Conservation (phyloP, 2,113 vertebrate species). For the Apteryx mantelli region DNA sequence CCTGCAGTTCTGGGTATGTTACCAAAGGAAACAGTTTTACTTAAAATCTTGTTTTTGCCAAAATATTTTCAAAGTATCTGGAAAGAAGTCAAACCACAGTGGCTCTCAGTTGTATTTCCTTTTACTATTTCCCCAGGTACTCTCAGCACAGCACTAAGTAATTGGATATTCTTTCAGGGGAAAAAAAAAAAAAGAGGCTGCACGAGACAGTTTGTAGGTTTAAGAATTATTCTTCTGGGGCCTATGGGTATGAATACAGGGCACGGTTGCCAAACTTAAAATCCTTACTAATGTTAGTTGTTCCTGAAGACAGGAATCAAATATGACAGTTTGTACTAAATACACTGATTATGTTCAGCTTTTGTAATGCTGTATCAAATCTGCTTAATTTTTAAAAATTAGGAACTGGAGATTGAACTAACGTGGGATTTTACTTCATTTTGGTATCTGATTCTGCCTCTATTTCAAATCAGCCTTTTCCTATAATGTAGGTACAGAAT, state of each 20-base stretch:
- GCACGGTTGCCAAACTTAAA: constrained; percentile 47
- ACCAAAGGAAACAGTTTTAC: constrained; percentile 89
- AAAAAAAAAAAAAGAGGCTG: constrained; percentile 11
- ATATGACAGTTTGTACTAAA: constrained; percentile 5
- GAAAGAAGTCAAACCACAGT: constrained; percentile 84
- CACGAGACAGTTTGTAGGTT: constrained; percentile 75
- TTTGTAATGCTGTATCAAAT: constrained; percentile 37
- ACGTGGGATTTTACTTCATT: neutral
- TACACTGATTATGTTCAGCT: neutral
- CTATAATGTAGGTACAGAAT: neutral
- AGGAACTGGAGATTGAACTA: neutral
- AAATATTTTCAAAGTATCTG: constrained; percentile 87
- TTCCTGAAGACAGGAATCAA: constrained; percentile 45
- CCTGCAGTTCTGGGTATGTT: constrained; percentile 79
- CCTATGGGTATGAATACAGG: constrained; percentile 53
- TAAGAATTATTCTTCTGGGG: constrained; percentile 75
- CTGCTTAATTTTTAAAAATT: neutral
- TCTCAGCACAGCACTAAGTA: constrained; percentile 79
- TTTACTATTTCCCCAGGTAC: constrained; percentile 83
- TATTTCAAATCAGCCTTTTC: neutral
- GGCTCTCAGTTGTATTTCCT: constrained; percentile 84
- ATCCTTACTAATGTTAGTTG: constrained; percentile 33
- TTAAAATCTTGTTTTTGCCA: constrained; percentile 85
- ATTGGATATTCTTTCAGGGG: constrained; percentile 78
- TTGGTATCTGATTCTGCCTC: neutral